phyloP scores from a whole-genome alignment of 2,113 vertebrate genomes.

The Herpetotheres cachinnans region DNA sequence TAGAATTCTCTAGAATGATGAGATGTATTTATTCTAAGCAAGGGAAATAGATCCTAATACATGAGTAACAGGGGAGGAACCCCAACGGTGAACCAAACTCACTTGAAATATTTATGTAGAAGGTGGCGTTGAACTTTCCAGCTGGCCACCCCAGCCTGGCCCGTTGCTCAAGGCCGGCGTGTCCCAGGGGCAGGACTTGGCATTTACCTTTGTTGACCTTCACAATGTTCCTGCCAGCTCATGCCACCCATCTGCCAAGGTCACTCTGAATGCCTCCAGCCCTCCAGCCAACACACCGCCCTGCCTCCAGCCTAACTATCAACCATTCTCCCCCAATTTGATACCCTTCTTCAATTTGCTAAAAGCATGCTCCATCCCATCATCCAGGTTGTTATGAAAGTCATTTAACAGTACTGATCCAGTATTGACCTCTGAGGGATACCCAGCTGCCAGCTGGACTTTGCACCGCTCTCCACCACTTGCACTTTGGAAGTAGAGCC shows the following conservation, averaged over 20 bases:
- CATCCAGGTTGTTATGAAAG: neutral
- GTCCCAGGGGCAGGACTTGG: neutral
- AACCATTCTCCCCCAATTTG: accelerated
- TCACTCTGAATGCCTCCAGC: neutral
- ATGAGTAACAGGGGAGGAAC: neutral
- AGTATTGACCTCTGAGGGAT: neutral
- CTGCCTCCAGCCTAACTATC: neutral
- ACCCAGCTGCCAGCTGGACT: neutral
- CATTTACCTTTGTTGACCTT: neutral
- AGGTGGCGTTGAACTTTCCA: neutral
- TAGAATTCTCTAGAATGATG: neutral
- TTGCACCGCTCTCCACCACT: neutral
- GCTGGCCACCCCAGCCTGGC: neutral
- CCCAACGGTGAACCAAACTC: neutral
- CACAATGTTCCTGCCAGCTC: neutral
- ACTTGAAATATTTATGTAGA: neutral
- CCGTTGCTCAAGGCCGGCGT: neutral
- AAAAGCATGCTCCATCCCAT: neutral
- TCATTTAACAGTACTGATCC: neutral
- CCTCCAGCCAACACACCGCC: too few species aligned
- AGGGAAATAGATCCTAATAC: neutral
- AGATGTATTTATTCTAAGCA: neutral
- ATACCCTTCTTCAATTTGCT: too few species aligned
- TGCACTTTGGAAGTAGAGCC: neutral
- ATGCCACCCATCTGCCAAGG: neutral